Conservation (phyloP, 2,797 vertebrate species). For the Vespertilio murinus region DNA sequence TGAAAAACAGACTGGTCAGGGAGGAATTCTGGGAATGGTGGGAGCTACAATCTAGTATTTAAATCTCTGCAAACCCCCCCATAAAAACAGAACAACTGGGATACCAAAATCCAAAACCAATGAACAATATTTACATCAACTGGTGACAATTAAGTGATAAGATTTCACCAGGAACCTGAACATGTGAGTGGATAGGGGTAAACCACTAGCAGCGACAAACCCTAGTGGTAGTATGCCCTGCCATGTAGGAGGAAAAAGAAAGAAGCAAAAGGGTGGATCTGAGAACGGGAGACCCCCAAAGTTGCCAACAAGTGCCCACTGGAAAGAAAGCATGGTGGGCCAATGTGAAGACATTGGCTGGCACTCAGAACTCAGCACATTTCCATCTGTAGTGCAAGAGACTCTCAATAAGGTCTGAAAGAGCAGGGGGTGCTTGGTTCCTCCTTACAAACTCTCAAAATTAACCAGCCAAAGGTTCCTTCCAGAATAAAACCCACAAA, state of each 20-base stretch:
- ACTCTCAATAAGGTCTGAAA: neutral
- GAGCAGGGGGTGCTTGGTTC: neutral
- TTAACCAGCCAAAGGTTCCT: neutral
- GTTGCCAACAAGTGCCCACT: neutral
- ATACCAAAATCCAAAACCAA: constrained; percentile 18
- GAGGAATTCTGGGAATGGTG: neutral
- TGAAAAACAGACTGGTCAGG: neutral
- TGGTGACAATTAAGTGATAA: neutral
- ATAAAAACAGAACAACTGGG: constrained; percentile 15
- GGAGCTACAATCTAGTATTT: neutral
- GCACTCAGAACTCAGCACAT: neutral
- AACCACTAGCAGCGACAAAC: neutral
- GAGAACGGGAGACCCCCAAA: neutral
- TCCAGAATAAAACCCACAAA: neutral
- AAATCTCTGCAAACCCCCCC: neutral
- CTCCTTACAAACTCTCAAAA: neutral
- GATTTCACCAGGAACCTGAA: neutral
- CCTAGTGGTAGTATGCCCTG: neutral
- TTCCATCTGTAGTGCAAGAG: neutral
- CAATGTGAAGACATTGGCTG: neutral
- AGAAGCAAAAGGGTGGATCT: neutral
- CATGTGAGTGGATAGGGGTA: neutral
- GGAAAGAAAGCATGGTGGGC: neutral
- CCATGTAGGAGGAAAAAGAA: neutral
- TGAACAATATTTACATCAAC: neutral